phyloP scores from a whole-genome alignment of 2,797 vertebrate genomes.

The Neosilurus hyrtlii region DNA sequence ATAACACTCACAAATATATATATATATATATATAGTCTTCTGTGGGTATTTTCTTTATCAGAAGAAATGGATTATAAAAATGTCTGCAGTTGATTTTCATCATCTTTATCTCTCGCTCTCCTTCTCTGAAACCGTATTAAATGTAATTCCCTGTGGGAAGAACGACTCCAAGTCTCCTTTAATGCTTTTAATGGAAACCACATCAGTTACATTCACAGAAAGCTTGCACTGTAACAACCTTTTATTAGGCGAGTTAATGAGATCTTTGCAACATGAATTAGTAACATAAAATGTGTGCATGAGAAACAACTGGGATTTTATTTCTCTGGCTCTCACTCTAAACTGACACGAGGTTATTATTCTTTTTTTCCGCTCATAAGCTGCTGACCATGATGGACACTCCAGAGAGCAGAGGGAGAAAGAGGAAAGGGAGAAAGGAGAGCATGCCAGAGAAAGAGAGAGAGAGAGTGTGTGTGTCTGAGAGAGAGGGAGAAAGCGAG shows the following conservation, averaged over 20 bases:
- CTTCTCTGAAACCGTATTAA: not conserved
- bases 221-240: conserved; percentile 7
- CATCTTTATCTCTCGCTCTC: not conserved
- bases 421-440: not conserved
- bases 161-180: not conserved
- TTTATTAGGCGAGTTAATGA: conserved; percentile 18
- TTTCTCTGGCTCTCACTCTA: not conserved
- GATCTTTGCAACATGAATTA: not conserved
- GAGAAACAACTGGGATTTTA: not conserved
- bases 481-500: not conserved
- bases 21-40: not conserved
- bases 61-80: not conserved
- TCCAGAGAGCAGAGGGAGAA: not conserved
- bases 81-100: not conserved
- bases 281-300: not conserved
- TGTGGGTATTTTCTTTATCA: not conserved
- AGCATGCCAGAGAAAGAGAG: not conserved
- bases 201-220: not conserved
- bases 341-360: too few relatives aligned
- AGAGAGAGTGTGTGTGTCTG: not conserved
- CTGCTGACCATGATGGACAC: conserved; percentile 25
- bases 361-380: conserved; percentile 36
- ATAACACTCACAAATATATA: not conserved
- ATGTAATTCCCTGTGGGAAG: not conserved
- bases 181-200: conserved; percentile 23